These are phyloP conservation scores for Pangasius macronema DNA, from an alignment of 2,797 vertebrate species.

Conservation along the genomic window DNA sequence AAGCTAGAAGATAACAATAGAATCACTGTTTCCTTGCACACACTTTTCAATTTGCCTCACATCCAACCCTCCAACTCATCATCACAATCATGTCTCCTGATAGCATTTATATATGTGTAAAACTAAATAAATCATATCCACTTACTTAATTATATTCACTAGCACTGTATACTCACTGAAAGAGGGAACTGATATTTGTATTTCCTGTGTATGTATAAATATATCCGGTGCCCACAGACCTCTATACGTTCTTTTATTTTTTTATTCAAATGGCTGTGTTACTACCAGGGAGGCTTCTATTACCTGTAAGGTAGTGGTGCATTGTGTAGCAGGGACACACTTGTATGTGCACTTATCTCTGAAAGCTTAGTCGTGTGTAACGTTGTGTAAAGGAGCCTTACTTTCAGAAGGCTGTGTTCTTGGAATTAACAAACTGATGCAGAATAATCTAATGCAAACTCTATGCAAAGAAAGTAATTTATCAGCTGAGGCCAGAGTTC, in stretches of 20 bases:
- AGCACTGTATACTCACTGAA: conserved; percentile 2
- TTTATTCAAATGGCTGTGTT: conserved; percentile 32
- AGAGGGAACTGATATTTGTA: neutral
- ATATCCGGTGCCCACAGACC: conserved; percentile 2
- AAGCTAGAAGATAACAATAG: conserved; percentile 72
- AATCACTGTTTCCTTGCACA: conserved; percentile 24
- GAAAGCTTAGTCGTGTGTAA: conserved; percentile 5
- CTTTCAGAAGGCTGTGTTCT: neutral
- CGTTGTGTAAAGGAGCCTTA: neutral
- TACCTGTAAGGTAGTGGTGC: conserved; percentile 16
- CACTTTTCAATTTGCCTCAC: conserved; percentile 17
- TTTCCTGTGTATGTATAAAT: conserved; percentile 15
- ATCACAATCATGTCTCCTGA: conserved; percentile 11
- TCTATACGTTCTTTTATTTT: conserved; percentile 19
- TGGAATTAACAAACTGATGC: neutral
- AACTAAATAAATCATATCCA: neutral
- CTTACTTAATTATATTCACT: neutral
- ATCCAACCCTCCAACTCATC: neutral
- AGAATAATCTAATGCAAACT: conserved; percentile 11
- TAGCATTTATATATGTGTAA: neutral
- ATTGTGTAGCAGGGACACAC: neutral
- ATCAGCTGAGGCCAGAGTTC: conserved; percentile 17
- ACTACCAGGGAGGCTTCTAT: conserved; percentile 31
- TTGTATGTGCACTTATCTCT: neutral
- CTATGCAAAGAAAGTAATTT: conserved; percentile 11